Conservation (phyloP, 1,140 invertebrate genomes). For the Elysia chlorotica region DNA sequence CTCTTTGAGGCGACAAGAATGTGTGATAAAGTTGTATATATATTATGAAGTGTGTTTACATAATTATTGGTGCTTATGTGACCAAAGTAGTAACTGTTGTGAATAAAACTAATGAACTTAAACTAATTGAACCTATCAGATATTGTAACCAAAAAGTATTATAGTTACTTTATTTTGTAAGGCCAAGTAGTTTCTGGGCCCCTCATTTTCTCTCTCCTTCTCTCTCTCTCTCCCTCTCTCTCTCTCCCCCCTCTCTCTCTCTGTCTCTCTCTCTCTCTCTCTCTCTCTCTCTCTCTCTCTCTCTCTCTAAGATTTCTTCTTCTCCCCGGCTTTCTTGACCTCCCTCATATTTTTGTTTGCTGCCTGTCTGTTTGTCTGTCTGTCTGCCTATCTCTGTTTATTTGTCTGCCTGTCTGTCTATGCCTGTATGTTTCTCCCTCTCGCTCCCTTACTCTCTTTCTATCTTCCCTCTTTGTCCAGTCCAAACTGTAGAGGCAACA, state of each 20-base stretch:
- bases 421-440: background rate
- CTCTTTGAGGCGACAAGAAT: no score
- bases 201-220: background rate
- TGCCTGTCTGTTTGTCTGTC: background rate
- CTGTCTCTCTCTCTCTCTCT: slow-evolving; percentile 15
- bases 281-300: slow-evolving; percentile 20
- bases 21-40: no score
- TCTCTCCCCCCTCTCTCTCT: background rate
- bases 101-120: no score
- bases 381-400: slow-evolving; percentile 6
- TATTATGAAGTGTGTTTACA: no score
- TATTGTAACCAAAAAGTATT: no score
- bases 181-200: no score
- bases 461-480: background rate
- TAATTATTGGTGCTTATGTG: no score
- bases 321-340: background rate
- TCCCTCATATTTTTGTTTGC: background rate
- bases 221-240: background rate
- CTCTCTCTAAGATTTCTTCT: slow-evolving; percentile 17
- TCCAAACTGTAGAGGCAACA: background rate
- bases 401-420: background rate
- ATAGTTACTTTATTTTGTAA: no score
- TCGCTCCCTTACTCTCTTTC: background rate
- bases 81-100: no score
- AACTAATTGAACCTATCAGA: no score